Conservation (phyloP, 2,888 invertebrate genomes). For the Busseola fusca region DNA sequence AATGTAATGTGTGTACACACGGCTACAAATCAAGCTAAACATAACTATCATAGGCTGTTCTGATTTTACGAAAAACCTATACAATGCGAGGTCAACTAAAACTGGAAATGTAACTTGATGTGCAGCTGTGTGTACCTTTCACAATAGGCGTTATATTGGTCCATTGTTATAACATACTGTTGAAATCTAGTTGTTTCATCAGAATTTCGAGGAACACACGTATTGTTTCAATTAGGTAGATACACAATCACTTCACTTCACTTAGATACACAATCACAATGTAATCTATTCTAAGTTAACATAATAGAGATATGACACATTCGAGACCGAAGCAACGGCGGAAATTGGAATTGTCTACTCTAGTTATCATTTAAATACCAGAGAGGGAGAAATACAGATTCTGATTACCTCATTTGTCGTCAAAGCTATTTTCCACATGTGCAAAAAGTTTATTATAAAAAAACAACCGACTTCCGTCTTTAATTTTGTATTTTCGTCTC, state of each 20-base stretch:
- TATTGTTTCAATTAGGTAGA: conserved; percentile 22
- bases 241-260: background rate
- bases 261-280: conserved; percentile 21
- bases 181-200: conserved; percentile 12
- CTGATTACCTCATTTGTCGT: background rate
- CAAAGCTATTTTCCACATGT: background rate
- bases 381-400: background rate
- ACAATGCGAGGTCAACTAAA: too few relatives aligned
- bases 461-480: background rate
- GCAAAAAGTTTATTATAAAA: background rate
- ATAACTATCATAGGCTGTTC: too few relatives aligned
- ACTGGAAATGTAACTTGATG: too few relatives aligned
- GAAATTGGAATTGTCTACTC: background rate
- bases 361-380: conserved; percentile 5
- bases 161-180: conserved; percentile 20
- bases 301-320: conserved; percentile 52
- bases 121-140: background rate
- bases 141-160: background rate
- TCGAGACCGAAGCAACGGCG: background rate
- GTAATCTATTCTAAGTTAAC: conserved; percentile 34
- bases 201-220: conserved; percentile 32
- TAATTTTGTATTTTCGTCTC: background rate
- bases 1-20: too few relatives aligned
- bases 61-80: too few relatives aligned
- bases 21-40: too few relatives aligned